These are phyloP conservation scores for Misgurnus mizolepis DNA, from an alignment of 2,113 vertebrate species.

Conservation along the genomic window DNA sequence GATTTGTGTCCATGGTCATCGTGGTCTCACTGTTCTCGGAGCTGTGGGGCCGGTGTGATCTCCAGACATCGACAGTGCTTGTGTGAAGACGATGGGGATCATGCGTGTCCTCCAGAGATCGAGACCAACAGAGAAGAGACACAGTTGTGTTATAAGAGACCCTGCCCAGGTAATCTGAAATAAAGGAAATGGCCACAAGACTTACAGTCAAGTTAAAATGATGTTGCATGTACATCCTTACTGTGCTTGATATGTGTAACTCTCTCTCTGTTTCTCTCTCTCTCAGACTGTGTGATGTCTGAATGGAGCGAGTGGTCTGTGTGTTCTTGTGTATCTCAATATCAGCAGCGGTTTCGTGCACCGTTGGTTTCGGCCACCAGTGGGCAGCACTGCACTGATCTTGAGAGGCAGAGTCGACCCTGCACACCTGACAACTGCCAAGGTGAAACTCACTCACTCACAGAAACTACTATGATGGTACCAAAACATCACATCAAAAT, in stretches of 20 bases:
- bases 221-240: too few relatives aligned
- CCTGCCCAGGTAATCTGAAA: slow-evolving; percentile 74
- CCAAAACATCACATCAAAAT: too few relatives aligned
- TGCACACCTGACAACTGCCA: slow-evolving; percentile 72
- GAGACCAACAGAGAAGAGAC: slow-evolving; percentile 70
- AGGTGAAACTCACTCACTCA: slow-evolving; percentile 59
- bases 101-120: slow-evolving; percentile 64
- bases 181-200: not conserved
- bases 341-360: slow-evolving; percentile 77
- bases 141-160: slow-evolving; percentile 77
- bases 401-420: slow-evolving; percentile 69
- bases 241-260: too few relatives aligned
- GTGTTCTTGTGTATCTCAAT: slow-evolving; percentile 76
- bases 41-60: slow-evolving; percentile 78
- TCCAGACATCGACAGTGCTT: slow-evolving; percentile 71
- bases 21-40: slow-evolving; percentile 81
- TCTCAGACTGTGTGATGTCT: slow-evolving; percentile 77
- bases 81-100: slow-evolving; percentile 68
- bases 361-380: slow-evolving; percentile 65
- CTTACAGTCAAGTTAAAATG: too few relatives aligned
- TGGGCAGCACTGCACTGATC: slow-evolving; percentile 74
- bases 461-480: not conserved
- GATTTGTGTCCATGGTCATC: slow-evolving; percentile 81
- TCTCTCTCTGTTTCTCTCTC: not conserved
- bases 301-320: slow-evolving; percentile 78